A percentile compares a stretch with the other conserved stretches of the same genome.
These are phyloP conservation scores for Callaeas wilsoni DNA, from an alignment of 2,113 vertebrate species.

Conservation along the genomic window DNA sequence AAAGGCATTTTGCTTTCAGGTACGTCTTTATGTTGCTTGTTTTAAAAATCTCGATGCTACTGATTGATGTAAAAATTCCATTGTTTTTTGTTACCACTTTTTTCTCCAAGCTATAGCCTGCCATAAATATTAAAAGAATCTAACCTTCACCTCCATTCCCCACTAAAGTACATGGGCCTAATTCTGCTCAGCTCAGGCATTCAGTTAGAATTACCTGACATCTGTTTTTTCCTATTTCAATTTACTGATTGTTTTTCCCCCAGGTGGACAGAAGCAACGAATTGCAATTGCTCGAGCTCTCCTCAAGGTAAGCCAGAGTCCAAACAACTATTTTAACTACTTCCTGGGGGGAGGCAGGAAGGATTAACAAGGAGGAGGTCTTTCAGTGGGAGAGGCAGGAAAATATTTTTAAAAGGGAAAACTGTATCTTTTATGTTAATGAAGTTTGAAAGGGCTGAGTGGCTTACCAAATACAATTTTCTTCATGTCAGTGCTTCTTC, in stretches of 20 bases:
- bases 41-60: neutral
- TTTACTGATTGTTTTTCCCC: neutral
- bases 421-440: neutral
- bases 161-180: neutral
- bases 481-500: neutral
- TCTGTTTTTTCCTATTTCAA: neutral
- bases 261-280: conserved; percentile 97
- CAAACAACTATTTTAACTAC: neutral
- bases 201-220: neutral
- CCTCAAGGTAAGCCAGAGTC: conserved; percentile 81
- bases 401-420: neutral
- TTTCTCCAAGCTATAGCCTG: neutral
- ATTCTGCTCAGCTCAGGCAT: neutral
- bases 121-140: neutral
- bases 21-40: conserved; percentile 41
- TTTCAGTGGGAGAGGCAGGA: neutral
- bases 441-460: neutral
- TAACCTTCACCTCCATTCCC: neutral
- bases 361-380: neutral
- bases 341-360: neutral
- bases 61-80: neutral
- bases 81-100: neutral
- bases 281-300: conserved; percentile 95
- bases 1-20: conserved; percentile 95
- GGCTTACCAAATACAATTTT: neutral